Evolutionary conservation across 2,797 vertebrate genomes (phyloP).

Genomic region (Remorina albescens): DNA sequence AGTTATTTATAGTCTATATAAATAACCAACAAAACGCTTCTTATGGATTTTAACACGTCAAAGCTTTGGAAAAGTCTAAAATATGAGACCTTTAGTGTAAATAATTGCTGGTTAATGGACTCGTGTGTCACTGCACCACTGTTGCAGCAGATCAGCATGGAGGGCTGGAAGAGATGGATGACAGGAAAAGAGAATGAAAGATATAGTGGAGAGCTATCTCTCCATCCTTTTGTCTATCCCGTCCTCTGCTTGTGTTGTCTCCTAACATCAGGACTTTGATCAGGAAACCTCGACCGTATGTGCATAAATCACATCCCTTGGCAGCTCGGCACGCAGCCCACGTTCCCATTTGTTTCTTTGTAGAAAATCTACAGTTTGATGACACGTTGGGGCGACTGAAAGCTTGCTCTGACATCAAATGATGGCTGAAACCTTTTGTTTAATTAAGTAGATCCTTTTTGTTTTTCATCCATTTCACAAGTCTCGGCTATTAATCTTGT

Average conservation of each 20-base stretch:
- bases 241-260: background rate
- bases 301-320: background rate
- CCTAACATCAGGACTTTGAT: constrained; percentile 19
- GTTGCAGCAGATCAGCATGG: background rate
- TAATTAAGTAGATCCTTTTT: background rate
- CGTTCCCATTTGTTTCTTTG: background rate
- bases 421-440: constrained; percentile 1
- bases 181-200: too few species aligned
- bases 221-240: background rate
- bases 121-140: background rate
- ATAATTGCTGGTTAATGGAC: background rate
- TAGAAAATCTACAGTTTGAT: background rate
- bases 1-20: too few species aligned
- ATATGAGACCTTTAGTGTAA: background rate
- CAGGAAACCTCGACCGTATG: background rate
- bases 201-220: too few species aligned
- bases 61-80: background rate
- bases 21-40: too few species aligned
- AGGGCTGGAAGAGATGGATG: background rate
- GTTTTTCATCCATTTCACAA: background rate
- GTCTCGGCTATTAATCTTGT: background rate
- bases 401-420: background rate
- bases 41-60: background rate
- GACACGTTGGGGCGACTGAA: background rate
- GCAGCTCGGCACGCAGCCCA: constrained; percentile 7